A percentile compares a stretch with the other conserved stretches of the same genome.
Conservation (phyloP, 2,113 vertebrate genomes). For the Hippocampus barbouri region DNA sequence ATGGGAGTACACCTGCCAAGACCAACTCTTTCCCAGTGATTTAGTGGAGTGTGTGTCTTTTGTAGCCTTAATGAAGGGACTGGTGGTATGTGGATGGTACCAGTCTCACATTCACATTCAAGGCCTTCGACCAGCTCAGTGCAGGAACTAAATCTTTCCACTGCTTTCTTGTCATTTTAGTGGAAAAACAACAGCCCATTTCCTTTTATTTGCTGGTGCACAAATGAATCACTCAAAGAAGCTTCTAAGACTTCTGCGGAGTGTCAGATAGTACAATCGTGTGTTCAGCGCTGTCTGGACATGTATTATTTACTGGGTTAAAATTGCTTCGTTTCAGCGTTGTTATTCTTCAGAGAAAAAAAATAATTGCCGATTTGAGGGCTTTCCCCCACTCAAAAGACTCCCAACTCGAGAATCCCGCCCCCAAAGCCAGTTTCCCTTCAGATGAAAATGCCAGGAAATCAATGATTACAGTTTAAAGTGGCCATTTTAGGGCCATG, state of each 20-base stretch:
- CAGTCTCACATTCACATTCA: conserved; percentile 64
- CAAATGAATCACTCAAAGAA: conserved; percentile 24
- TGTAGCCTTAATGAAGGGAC: conserved; percentile 68
- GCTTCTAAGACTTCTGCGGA: background rate
- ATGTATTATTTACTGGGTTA: background rate
- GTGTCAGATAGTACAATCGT: background rate
- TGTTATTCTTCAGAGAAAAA: background rate
- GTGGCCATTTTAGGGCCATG: too few species aligned
- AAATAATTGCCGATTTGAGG: background rate
- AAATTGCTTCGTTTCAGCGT: background rate
- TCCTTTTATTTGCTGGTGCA: conserved; percentile 25
- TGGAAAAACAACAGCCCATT: conserved; percentile 36
- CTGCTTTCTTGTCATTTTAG: conserved; percentile 42
- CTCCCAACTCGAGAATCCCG: background rate
- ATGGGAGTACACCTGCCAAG: conserved; percentile 69
- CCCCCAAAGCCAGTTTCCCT: background rate
- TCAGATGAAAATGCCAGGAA: background rate
- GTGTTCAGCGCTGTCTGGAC: background rate
- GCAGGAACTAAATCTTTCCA: conserved; percentile 52
- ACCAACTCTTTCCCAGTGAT: conserved; percentile 62
- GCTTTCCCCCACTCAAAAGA: background rate
- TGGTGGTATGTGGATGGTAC: conserved; percentile 66
- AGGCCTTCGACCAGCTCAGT: conserved; percentile 57
- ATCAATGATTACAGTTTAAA: too few species aligned
- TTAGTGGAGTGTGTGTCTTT: conserved; percentile 63